A percentile compares a stretch with the other conserved stretches of the same genome.
Conservation (phyloP, 2,888 invertebrate species). For the Drosophila birchii region DNA sequence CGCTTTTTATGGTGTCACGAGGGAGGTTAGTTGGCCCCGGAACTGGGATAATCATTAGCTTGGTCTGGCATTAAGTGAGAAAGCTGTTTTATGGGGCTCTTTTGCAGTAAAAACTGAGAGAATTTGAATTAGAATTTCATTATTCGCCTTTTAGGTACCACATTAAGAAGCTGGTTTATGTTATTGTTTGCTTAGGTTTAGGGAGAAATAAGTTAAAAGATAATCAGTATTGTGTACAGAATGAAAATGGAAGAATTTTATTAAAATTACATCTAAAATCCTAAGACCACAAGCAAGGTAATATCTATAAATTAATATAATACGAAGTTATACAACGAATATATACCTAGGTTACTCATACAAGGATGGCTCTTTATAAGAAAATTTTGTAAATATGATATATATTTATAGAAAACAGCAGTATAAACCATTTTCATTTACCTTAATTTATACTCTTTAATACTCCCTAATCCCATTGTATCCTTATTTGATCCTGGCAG, state of each 20-base stretch:
- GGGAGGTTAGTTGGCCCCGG: constrained; percentile 19
- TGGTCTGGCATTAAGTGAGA: constrained; percentile 24
- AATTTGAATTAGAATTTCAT: constrained; percentile 1
- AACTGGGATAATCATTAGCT: constrained; percentile 30
- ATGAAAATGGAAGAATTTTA: too few relatives aligned
- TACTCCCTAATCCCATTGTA: constrained; percentile 14
- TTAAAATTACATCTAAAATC: too few relatives aligned
- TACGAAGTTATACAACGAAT: too few relatives aligned
- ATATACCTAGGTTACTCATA: too few relatives aligned
- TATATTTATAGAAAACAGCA: too few relatives aligned
- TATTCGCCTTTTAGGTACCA: neutral
- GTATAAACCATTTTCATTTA: neutral
- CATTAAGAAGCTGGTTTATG: neutral
- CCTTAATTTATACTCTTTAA: neutral
- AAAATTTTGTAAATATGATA: too few relatives aligned
- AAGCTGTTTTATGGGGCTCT: constrained; percentile 15
- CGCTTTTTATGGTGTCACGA: constrained; percentile 33
- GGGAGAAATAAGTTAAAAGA: neutral
- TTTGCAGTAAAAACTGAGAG: neutral
- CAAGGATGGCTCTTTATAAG: too few relatives aligned
- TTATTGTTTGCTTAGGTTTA: too few relatives aligned
- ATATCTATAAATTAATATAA: too few relatives aligned
- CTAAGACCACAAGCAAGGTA: too few relatives aligned
- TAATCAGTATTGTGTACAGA: neutral
- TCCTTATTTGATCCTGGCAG: neutral